phyloP scores from a whole-genome alignment of 2,113 vertebrate genomes.

The Ranitomeya variabilis region DNA sequence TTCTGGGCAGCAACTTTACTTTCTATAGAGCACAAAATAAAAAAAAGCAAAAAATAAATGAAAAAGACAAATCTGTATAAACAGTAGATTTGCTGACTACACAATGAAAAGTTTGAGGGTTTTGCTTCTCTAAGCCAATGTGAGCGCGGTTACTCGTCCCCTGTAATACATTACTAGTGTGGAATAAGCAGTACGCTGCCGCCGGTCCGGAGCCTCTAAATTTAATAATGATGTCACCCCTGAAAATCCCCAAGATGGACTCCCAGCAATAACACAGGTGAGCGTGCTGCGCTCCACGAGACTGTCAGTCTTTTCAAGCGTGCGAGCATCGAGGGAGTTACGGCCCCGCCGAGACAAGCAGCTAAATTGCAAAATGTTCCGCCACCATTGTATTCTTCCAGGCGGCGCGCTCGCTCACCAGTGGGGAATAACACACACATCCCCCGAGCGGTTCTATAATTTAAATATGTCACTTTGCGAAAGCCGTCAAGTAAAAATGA shows the following conservation, averaged over 20 bases:
- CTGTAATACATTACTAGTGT: neutral
- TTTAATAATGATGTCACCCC: slow-evolving; percentile 1
- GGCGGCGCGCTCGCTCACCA: slow-evolving; percentile 37
- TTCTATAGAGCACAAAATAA: too few relatives aligned
- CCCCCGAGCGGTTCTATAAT: slow-evolving; percentile 45
- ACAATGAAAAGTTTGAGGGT: too few relatives aligned
- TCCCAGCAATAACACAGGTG: slow-evolving; percentile 2
- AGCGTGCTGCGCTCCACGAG: neutral
- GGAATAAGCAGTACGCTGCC: neutral
- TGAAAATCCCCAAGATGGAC: neutral
- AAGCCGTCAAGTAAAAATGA: slow-evolving; percentile 55
- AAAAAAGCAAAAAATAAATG: too few relatives aligned
- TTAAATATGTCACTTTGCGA: slow-evolving; percentile 56
- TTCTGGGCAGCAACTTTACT: too few relatives aligned
- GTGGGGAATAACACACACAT: slow-evolving; percentile 47
- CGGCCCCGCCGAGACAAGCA: slow-evolving; percentile 32
- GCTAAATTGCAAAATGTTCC: slow-evolving; percentile 53
- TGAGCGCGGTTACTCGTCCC: neutral
- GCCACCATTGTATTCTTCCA: slow-evolving; percentile 41
- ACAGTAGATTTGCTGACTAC: too few relatives aligned
- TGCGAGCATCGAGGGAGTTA: slow-evolving; percentile 26
- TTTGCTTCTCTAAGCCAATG: too few relatives aligned
- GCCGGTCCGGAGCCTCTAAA: neutral
- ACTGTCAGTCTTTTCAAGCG: slow-evolving; percentile 28
- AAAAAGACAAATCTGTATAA: too few relatives aligned